Conservation (phyloP, 2,797 vertebrate genomes). For the Neomorphus geoffroyi region DNA sequence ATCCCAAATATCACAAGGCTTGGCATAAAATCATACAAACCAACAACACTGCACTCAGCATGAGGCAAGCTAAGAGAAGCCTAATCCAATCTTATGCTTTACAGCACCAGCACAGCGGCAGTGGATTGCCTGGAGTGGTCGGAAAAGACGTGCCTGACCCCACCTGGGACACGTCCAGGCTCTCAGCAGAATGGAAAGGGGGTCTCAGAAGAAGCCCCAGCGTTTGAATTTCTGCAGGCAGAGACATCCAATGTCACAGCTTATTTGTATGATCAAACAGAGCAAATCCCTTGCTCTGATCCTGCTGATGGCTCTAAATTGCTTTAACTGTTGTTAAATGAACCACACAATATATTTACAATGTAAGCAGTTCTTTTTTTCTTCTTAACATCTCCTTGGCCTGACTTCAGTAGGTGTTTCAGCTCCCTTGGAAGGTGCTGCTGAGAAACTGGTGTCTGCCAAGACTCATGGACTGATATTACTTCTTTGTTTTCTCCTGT, state of each 20-base stretch:
- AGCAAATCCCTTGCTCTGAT: constrained; percentile 43
- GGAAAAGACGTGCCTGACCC: neutral
- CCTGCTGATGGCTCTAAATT: constrained; percentile 39
- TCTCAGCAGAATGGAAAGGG: neutral
- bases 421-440: neutral
- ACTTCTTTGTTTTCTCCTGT: neutral
- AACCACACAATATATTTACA: constrained; percentile 19
- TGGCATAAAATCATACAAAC: constrained; percentile 43
- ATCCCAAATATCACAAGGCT: constrained; percentile 32
- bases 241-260: neutral
- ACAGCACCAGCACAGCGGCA: neutral
- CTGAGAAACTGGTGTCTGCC: neutral
- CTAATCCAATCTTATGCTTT: constrained; percentile 45
- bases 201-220: neutral
- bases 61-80: neutral
- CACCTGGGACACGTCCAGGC: neutral
- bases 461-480: neutral
- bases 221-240: neutral
- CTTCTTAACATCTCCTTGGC: neutral
- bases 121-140: neutral
- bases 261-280: constrained; percentile 53
- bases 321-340: constrained; percentile 41
- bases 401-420: neutral
- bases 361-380: neutral
- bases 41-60: neutral